Base-by-base conservation (phyloP, 2,113 vertebrate genomes). In the Rhea pennata region DNA sequence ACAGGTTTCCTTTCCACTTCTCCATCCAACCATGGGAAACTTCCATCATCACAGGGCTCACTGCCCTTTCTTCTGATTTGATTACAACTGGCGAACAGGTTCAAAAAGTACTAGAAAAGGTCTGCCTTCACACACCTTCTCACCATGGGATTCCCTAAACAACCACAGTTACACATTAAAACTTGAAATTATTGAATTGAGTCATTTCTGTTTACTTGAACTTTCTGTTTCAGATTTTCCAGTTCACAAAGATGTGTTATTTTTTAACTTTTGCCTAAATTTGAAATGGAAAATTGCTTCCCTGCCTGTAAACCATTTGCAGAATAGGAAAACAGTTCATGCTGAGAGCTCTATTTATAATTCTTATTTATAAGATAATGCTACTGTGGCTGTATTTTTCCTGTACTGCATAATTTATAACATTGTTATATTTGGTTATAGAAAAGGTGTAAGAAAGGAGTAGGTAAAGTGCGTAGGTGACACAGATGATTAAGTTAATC, bases 341-440 rank as follows among this genome's bases (percentile, higher is more conserved):
- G 78, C 94, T 92, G 94, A 94, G 92, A 69, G 82, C 78, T 88
- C 64, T 77, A 88, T 73, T 92, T 85, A 73, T 94, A 93, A 94
- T 86, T 64, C 1, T 1, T 95, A n/a, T 86, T 96, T 95, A 85
- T 90, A 73, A 96, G 87, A 73, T 84, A 95, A 90, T 59, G 64
- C 75, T 77, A 3, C 91, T 39, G 54, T 69, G 84, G 72, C 79
- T 96, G 64, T 58, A 6, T 70, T 83, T 90, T 77, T 92, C 73
- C 85, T 80, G 29, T 70, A 85, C 71, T 94, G 85, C 78, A 86
- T 92, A 90, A 92, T 92, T 91, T 76, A 91, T 53, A 90, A 31
- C 59, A 39, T 19, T 12, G 33, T 67, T 93, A 59, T 50, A 26
- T 75, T 85, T 91, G 64, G 51, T 56, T 67, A 64, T 3, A 90